These are phyloP conservation scores for Halotydeus destructor DNA, from an alignment of 1,140 invertebrate genomes.

Conservation along the genomic window DNA sequence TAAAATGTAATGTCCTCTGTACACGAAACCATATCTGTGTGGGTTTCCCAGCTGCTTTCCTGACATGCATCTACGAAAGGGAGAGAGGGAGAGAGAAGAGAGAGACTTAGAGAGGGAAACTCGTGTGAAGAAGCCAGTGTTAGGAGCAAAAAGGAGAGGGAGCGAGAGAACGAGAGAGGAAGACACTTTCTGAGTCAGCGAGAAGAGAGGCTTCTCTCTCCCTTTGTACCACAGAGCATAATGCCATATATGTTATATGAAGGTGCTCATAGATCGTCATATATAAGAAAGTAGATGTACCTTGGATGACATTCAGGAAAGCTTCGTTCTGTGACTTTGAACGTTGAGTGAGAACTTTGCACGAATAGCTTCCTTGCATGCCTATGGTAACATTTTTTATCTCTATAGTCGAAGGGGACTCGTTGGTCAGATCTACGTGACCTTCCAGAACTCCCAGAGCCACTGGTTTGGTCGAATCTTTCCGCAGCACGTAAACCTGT, in stretches of 20 bases:
- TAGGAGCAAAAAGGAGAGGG: too few species aligned
- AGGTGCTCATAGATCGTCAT: neutral
- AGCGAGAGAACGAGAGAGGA: neutral
- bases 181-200: neutral
- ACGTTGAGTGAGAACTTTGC: constrained; percentile 16
- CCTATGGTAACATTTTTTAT: constrained; percentile 11
- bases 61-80: constrained; percentile 16
- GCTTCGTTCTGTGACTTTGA: constrained; percentile 11
- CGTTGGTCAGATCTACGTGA: constrained; percentile 9
- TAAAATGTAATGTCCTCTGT: constrained; percentile 16
- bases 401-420: constrained; percentile 8
- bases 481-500: neutral
- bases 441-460: constrained; percentile 5
- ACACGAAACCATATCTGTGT: constrained; percentile 16
- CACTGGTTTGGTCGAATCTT: constrained; percentile 6
- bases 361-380: constrained; percentile 18
- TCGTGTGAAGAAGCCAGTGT: neutral
- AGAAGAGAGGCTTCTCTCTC: neutral
- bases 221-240: neutral
- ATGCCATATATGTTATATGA: neutral
- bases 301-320: constrained; percentile 16
- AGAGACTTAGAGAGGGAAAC: neutral
- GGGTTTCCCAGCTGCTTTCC: constrained; percentile 15
- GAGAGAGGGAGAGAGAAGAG: neutral
- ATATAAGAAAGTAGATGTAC: constrained; percentile 9